Evolutionary conservation across 2,888 invertebrate species (phyloP).

Genomic region (Hermaeophaga mercurialis): DNA sequence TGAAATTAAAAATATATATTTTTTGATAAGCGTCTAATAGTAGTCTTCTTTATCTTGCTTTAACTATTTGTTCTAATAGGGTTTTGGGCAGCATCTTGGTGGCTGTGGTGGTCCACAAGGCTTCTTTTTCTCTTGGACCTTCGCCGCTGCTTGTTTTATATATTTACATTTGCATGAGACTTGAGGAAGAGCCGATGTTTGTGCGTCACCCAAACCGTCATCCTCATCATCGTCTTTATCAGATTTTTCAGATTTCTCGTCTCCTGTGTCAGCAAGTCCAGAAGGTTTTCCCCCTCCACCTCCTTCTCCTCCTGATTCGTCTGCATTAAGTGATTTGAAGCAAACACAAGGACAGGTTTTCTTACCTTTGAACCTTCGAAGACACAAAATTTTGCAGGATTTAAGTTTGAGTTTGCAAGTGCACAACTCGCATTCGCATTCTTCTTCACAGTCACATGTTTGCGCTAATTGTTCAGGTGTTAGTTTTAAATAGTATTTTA

Average conservation of each 20-base stretch:
- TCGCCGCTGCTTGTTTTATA: background rate
- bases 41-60: too few relatives aligned
- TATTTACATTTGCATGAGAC: slow-evolving; percentile 6
- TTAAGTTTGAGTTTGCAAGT: background rate
- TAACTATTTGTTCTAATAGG: too few relatives aligned
- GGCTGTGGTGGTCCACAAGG: slow-evolving; percentile 5
- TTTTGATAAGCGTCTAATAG: too few relatives aligned
- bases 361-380: background rate
- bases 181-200: background rate
- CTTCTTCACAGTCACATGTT: background rate
- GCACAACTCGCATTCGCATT: background rate
- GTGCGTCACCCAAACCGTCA: background rate
- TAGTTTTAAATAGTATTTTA: background rate
- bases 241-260: background rate
- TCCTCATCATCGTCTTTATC: background rate
- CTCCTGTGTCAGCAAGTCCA: background rate
- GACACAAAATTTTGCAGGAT: background rate
- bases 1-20: too few relatives aligned
- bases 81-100: slow-evolving; percentile 2
- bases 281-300: background rate
- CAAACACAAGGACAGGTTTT: slow-evolving; percentile 1
- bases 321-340: background rate
- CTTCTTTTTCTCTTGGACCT: slow-evolving; percentile 2
- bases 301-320: background rate
- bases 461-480: background rate